Conservation (phyloP, 2,888 invertebrate species). For the Odontocerum albicorne region DNA sequence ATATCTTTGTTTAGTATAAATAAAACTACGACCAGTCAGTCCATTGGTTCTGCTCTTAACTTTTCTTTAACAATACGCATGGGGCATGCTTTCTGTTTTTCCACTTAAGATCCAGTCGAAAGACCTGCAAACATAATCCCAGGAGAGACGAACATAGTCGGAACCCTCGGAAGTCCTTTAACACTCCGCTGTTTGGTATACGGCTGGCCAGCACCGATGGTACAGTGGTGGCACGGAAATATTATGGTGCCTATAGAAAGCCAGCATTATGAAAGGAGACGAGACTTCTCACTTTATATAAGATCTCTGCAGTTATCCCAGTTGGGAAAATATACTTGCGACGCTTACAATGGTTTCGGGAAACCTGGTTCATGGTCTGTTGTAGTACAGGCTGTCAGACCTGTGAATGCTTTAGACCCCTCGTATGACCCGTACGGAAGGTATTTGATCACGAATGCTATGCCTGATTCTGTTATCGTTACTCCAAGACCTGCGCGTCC, state of each 20-base stretch:
- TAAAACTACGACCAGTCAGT: too few species aligned
- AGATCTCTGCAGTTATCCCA: conserved; percentile 68
- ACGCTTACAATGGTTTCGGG: conserved; percentile 82
- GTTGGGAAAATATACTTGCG: conserved; percentile 85
- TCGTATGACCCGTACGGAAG: conserved; percentile 61
- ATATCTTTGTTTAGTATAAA: too few species aligned
- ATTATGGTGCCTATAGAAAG: conserved; percentile 73
- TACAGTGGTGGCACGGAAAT: conserved; percentile 84
- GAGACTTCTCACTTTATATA: conserved; percentile 76
- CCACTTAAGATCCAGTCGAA: conserved; percentile 61
- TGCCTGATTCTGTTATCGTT: conserved; percentile 43
- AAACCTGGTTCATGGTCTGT: conserved; percentile 78
- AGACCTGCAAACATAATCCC: conserved; percentile 62
- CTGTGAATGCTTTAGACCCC: conserved; percentile 60
- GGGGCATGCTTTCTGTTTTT: conserved; percentile 13
- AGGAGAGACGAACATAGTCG: conserved; percentile 68
- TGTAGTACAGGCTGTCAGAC: conserved; percentile 70
- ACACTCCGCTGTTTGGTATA: conserved; percentile 77
- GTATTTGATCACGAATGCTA: conserved; percentile 60
- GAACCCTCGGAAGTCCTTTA: conserved; percentile 70
- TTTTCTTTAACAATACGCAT: too few species aligned
- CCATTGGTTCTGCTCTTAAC: too few species aligned
- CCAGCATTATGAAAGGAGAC: conserved; percentile 68
- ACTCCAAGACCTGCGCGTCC: conserved; percentile 46
- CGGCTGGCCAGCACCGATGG: conserved; percentile 76